Percentiles rank a stretch among this genome's conserved stretches.
Evolutionary conservation across 1,140 invertebrate genomes (phyloP).

Genomic region (Drosophila repleta): DNA sequence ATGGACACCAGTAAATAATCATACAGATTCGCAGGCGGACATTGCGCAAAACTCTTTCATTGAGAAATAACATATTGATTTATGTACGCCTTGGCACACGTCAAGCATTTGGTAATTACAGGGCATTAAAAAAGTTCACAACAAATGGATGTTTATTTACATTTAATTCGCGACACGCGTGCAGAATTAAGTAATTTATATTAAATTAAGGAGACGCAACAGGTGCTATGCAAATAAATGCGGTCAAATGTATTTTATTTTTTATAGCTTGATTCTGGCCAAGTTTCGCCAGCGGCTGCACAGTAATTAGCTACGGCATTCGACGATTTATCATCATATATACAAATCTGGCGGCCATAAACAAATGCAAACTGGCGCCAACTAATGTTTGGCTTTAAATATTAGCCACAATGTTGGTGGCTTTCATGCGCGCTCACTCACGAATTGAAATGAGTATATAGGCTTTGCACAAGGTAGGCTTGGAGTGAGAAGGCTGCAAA

Average conservation of each 20-base stretch:
- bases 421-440: not conserved
- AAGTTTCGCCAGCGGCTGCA: conserved; percentile 2
- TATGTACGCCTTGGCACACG: not conserved
- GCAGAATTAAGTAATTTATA: conserved; percentile 32
- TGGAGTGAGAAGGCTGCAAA: not conserved
- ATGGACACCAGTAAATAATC: no score
- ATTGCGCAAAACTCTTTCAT: no score
- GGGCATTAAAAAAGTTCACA: not conserved
- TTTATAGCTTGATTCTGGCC: conserved; percentile 8
- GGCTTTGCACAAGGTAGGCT: not conserved
- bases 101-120: conserved; percentile 1
- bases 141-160: conserved; percentile 5
- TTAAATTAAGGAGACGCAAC: conserved; percentile 33
- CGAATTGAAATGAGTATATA: not conserved
- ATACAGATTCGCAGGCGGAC: no score
- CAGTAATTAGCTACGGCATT: conserved; percentile 42
- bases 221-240: conserved; percentile 30
- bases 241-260: conserved; percentile 4
- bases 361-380: conserved; percentile 44
- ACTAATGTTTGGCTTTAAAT: conserved; percentile 21
- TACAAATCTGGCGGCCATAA: conserved; percentile 26
- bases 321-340: conserved; percentile 42
- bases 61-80: conserved; percentile 1
- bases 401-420: conserved; percentile 23
- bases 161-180: conserved; percentile 24